Base-by-base conservation (phyloP, 92 coral and sea anemone species). In the Zoanthus sansibaricus region DNA sequence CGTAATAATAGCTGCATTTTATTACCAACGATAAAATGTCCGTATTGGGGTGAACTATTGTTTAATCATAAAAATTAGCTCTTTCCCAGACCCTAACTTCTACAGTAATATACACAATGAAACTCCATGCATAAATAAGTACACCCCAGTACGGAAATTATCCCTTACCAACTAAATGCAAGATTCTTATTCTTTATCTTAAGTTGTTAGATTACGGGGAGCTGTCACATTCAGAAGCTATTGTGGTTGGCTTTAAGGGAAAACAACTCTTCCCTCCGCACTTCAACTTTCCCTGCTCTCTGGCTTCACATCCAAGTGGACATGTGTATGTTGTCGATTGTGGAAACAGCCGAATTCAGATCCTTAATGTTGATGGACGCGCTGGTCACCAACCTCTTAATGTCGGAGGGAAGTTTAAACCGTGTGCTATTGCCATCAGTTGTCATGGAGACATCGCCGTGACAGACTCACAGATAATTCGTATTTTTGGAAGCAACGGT, bases 341-440 rank as follows among this genome's bases (percentile, higher is more conserved):
- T 82, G 96, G 94, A 1, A 96, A 96, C 79, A 90, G 87, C 20
- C 96, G 99, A 66, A 86, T 95, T 71, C 99, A 95, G 54, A 87
- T 96, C 79, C 72, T 96, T 76, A 93, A 86, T 47, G 77, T 78
- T 59, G 87, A 86, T 21, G 98, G 99, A 44, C 87, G 87, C 49
- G 75, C 89, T 21, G 58, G 70, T 51, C 93, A 94, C 70, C 94
- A 94, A 56, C 99, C 99, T 5, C 92, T 96, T n/a, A 88, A 91
- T 51, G 62, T 96, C 80, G 98, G 95, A 79, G 98, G 99, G 87
- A 96, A 95, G 75, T 93, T 94, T 58, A 94, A 90, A 37, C 99
- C 98, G 61, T 88, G 93, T 86, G 96, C 98, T 37, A 70, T 96
- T 75, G 94, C 98, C 17, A 95, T 96, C 83, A 95, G 93, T 61